Evolutionary conservation across 2,113 vertebrate species (phyloP).

Genomic region (Hydrochoerus hydrochaeris): DNA sequence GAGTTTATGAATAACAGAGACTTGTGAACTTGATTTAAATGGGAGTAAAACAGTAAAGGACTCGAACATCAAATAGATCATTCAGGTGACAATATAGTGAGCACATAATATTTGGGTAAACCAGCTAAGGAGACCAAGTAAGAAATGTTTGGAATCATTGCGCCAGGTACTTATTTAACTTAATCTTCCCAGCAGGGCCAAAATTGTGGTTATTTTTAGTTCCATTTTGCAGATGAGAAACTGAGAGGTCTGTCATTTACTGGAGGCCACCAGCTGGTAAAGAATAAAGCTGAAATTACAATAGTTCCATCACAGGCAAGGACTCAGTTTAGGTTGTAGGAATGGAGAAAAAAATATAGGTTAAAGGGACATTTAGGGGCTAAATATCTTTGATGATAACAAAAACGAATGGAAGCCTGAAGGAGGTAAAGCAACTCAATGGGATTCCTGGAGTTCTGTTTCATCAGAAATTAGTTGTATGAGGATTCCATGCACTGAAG

Average conservation of each 20-base stretch:
- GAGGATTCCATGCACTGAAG: background rate
- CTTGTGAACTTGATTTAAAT: background rate
- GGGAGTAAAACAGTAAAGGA: background rate
- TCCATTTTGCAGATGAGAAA: slow-evolving; percentile 46
- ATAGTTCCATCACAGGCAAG: background rate
- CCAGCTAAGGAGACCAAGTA: background rate
- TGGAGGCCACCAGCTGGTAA: slow-evolving; percentile 21
- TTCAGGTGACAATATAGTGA: background rate
- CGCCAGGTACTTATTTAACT: slow-evolving; percentile 34
- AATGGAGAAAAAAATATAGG: background rate
- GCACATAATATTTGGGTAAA: background rate
- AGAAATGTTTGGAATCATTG: slow-evolving; percentile 3
- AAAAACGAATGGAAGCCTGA: background rate
- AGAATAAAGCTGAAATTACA: background rate
- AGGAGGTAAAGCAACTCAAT: background rate
- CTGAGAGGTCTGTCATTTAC: slow-evolving; percentile 1
- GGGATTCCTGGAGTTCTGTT: background rate
- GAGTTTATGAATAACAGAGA: background rate
- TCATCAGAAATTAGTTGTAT: background rate
- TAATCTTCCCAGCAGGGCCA: background rate
- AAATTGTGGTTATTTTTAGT: slow-evolving; percentile 42
- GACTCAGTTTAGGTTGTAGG: background rate
- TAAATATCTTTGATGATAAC: background rate
- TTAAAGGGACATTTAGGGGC: background rate
- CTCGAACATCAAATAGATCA: background rate